Conservation (phyloP, 2,888 invertebrate genomes). For the Dynastes maya region DNA sequence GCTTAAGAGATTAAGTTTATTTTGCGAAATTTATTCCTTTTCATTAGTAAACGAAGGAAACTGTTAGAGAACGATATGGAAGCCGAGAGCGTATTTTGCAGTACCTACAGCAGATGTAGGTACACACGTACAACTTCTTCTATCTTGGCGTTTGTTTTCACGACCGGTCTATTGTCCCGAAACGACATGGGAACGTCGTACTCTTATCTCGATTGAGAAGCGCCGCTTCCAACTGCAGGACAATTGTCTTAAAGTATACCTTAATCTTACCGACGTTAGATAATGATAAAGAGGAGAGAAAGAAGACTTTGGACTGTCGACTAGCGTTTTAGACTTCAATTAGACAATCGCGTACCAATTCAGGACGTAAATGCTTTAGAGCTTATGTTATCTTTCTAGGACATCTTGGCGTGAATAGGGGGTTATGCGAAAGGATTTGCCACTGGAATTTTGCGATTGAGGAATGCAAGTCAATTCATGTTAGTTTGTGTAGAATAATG, state of each 20-base stretch:
- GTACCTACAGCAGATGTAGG: neutral
- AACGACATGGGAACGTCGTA: constrained; percentile 16
- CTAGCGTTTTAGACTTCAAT: constrained; percentile 10
- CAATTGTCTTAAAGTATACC: constrained; percentile 42
- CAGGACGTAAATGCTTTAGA: constrained; percentile 2
- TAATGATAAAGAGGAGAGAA: neutral
- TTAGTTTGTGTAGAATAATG: no score
- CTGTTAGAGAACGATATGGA: neutral
- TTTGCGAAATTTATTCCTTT: constrained; percentile 38
- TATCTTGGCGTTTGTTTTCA: constrained; percentile 23
- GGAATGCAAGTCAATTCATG: no score
- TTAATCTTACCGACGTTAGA: constrained; percentile 36
- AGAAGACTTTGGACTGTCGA: neutral
- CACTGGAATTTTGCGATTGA: no score
- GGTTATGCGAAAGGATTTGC: no score
- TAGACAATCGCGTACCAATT: constrained; percentile 20
- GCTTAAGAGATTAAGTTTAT: constrained; percentile 40
- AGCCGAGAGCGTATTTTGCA: neutral
- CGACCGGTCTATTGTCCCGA: constrained; percentile 30
- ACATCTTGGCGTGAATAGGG: neutral
- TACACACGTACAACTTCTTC: constrained; percentile 1
- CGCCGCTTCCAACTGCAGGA: constrained; percentile 27
- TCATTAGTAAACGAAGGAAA: constrained; percentile 36
- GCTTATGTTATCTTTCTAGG: neutral
- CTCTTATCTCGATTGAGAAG: constrained; percentile 17